Base-by-base conservation (phyloP, 2,797 vertebrate genomes). In the Enteromius radiatus region DNA sequence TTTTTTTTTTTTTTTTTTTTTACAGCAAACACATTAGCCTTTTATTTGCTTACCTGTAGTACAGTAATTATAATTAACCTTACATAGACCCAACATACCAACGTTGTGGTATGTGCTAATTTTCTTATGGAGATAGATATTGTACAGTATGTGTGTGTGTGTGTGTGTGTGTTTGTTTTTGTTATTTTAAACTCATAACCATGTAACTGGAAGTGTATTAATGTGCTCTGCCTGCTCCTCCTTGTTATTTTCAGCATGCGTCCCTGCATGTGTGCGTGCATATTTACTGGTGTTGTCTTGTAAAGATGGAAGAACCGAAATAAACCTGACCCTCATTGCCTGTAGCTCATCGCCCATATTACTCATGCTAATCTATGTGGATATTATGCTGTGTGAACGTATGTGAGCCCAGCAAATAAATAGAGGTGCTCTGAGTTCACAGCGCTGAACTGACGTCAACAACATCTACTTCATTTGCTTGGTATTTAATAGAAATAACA, bases 331-430 rank as follows among this genome's bases (percentile, higher is more conserved):
- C 88, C 82, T 61, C 56, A 84, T 86, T 90, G 88, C 89, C 84
- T 47, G 4, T 45, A 45, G 79, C 83, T 77, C 76, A 81, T 77
- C 83, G 4, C 81, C 28, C 87, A 86, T 88, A 88, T 90, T 84
- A 82, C 85, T 76, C 90, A 93, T 93, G 89, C 89, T 92, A 91
- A 93, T 93, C 76, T 84, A 33, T 85, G 88, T 81, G 84, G 87
- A 90, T 88, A 91, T 92, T 90, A 91, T 87, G 71, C 63, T 47
- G 45, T 73, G 12, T 76, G 33, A 76, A 26, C 41, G 64, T 74
- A 71, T 79, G 56, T 75, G 68, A 59, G 43, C 17, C 26, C 56
- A 38, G 31, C 15, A 76, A 41, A 52, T 64, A 23, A 54, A n/a
- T 68, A 15, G 23, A 61, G 14, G 21, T 78, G 14, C 10, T 63